phyloP scores from a whole-genome alignment of 2,113 vertebrate species.

The Todiramphus saurophagus region DNA sequence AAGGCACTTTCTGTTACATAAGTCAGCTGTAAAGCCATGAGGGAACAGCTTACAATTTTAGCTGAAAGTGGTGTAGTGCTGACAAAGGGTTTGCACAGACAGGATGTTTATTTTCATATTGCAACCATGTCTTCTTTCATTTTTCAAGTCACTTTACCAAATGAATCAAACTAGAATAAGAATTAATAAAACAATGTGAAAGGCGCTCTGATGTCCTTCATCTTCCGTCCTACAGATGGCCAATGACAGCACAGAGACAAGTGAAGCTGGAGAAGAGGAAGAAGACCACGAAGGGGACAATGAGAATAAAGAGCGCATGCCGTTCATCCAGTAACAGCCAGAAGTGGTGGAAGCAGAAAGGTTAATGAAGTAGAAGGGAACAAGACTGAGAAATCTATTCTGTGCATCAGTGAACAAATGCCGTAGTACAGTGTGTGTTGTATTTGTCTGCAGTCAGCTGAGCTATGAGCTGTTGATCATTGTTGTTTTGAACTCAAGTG shows the following conservation, averaged over 20 bases:
- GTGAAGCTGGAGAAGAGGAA: slow-evolving; percentile 96
- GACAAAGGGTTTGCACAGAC: not conserved
- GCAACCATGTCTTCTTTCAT: not conserved
- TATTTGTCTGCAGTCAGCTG: slow-evolving; percentile 83
- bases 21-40: not conserved
- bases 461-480: slow-evolving; percentile 82
- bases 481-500: slow-evolving; percentile 84
- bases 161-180: not conserved
- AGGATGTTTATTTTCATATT: not conserved
- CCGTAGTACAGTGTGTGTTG: slow-evolving; percentile 84
- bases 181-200: not conserved
- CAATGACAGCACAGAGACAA: slow-evolving; percentile 98
- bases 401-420: slow-evolving; percentile 82
- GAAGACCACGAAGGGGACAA: slow-evolving; percentile 95
- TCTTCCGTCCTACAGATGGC: slow-evolving; percentile 86
- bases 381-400: slow-evolving; percentile 68
- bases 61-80: not conserved
- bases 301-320: slow-evolving; percentile 97
- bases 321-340: slow-evolving; percentile 91
- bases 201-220: not conserved
- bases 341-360: not conserved
- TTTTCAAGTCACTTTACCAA: not conserved
- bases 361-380: slow-evolving; percentile 50
- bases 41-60: not conserved
- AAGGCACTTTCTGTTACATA: not conserved